Base-by-base conservation (phyloP, 2,113 vertebrate genomes). In the Bubo scandiacus region DNA sequence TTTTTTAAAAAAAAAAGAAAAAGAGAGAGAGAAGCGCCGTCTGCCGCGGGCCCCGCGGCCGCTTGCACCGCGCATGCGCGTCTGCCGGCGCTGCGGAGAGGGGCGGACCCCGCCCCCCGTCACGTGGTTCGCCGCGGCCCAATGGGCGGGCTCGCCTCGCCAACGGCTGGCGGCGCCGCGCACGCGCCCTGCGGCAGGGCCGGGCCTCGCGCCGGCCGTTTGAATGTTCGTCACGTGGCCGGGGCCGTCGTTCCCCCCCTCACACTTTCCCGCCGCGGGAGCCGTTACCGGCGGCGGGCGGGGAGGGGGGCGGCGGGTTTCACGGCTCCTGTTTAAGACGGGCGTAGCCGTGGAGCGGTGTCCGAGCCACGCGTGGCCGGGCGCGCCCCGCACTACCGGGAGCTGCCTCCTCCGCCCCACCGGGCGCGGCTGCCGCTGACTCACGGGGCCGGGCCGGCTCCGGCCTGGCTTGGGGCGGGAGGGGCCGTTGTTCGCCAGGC, bases 171-270 rank as follows among this genome's bases (percentile, higher is more conserved):
- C 14, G 1, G 42, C 15, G 42, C 9, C 3, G 86, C 86, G 81
- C 77, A 34, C 58, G 87, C 87, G 43, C 55, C 1, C 8, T 51
- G 36, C 4, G 8, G 21, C 0, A 5, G 5, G 55, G 13, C 0
- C 2, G 47, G 5, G n/a, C 13, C 18, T n/a, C 20, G 80, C 84
- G 93, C 62, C 70, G 17, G 51, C 22, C 7, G 51, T 86, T 94
- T 52, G 63, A 92, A 86, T 81, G 10, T 3, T 1, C 15, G 38
- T 86, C 85, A 77, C 68, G 81, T 84, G 92, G 36, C 6, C 10
- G 40, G 26, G 10, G 1, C 21, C 10, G 12, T 11, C 15, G 8
- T 15, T 25, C 8, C 15, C 13, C 10, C 7, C 10, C 5, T 10
- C 43, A 43, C 15, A 16, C 43, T 43, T 43, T 43, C 43, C 43